Percentiles rank a stretch among this genome's conserved stretches.
These are phyloP conservation scores for Proisotoma minuta DNA, from an alignment of 2,888 invertebrate species.

Conservation along the genomic window DNA sequence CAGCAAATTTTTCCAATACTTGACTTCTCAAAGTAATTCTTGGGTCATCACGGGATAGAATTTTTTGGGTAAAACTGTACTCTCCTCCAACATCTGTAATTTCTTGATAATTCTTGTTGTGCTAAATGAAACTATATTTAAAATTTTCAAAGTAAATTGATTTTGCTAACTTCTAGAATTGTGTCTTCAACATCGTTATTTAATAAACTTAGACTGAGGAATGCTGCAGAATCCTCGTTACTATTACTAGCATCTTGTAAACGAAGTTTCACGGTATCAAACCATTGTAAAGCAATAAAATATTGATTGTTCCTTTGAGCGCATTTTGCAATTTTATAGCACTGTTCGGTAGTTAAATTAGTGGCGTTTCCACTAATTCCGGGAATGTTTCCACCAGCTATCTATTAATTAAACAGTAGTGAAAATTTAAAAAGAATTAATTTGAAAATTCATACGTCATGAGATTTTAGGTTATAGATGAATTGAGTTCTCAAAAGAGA, in stretches of 20 bases:
- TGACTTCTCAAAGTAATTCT: constrained; percentile 14
- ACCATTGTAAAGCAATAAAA: constrained; percentile 43
- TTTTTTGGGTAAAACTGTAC: constrained; percentile 19
- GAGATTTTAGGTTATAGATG: constrained; percentile 37
- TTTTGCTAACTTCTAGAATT: too few relatives aligned
- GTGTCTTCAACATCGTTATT: too few relatives aligned
- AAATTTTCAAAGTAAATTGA: too few relatives aligned
- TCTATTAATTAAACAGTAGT: neutral
- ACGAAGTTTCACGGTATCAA: constrained; percentile 29
- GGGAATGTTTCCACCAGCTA: constrained; percentile 22
- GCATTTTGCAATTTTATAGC: constrained; percentile 39
- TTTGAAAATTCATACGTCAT: constrained; percentile 12
- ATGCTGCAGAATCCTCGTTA: too few relatives aligned
- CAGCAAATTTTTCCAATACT: constrained; percentile 8
- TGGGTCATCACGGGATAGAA: constrained; percentile 1
- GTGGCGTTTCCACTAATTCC: constrained; percentile 24
- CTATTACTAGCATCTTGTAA: constrained; percentile 8
- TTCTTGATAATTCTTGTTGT: constrained; percentile 24
- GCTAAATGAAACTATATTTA: too few relatives aligned
- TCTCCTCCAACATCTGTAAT: constrained; percentile 19
- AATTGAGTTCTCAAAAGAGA: constrained; percentile 40
- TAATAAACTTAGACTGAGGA: too few relatives aligned
- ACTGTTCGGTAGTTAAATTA: constrained; percentile 32
- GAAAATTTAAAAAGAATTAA: too few relatives aligned
- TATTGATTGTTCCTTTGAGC: constrained; percentile 36